Percentiles rank a stretch among this genome's conserved stretches.
Evolutionary conservation across 92 coral and sea anemone species (phyloP).

Genomic region (Zoanthus sansibaricus): DNA sequence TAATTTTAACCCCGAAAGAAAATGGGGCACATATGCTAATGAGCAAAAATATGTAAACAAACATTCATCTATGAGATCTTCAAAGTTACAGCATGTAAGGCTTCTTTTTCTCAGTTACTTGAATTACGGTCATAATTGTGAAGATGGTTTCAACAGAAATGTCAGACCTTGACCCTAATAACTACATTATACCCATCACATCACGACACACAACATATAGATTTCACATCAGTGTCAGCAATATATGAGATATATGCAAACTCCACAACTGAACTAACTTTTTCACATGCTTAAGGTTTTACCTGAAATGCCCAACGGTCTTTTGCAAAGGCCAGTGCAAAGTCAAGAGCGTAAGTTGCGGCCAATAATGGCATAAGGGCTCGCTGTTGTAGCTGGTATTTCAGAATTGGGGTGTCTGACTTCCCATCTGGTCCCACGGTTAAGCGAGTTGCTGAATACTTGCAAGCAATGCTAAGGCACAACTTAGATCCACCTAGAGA

Average conservation of each 20-base stretch:
- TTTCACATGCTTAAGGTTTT: neutral
- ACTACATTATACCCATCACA: too few species aligned
- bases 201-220: too few species aligned
- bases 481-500: slow-evolving; percentile 76
- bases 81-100: too few species aligned
- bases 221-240: neutral
- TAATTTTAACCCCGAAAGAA: too few species aligned
- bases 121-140: too few species aligned
- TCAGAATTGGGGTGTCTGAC: slow-evolving; percentile 86
- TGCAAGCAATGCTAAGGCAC: slow-evolving; percentile 79
- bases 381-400: slow-evolving; percentile 86
- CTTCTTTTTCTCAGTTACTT: too few species aligned
- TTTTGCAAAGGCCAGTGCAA: slow-evolving; percentile 78
- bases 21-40: too few species aligned
- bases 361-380: slow-evolving; percentile 91
- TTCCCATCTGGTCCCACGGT: slow-evolving; percentile 93
- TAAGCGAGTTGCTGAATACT: slow-evolving; percentile 90
- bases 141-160: too few species aligned
- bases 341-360: slow-evolving; percentile 84
- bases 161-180: too few species aligned
- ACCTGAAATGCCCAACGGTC: slow-evolving; percentile 92
- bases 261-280: neutral
- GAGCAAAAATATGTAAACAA: too few species aligned
- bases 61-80: too few species aligned
- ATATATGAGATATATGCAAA: neutral